phyloP scores from a whole-genome alignment of 2,797 vertebrate genomes.

The Cryptoprocta ferox region DNA sequence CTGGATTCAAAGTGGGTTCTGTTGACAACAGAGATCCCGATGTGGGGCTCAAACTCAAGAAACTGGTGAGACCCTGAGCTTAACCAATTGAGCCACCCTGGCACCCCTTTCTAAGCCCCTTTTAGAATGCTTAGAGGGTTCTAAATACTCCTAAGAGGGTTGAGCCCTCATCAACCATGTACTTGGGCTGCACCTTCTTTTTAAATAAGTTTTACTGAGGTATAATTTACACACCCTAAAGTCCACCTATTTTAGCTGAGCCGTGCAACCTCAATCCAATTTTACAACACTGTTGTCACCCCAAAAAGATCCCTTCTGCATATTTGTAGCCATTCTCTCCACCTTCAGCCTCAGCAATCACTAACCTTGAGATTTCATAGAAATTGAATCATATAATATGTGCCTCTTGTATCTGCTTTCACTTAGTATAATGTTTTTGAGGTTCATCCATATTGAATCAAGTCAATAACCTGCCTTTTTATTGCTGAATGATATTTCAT shows the following conservation, averaged over 20 bases:
- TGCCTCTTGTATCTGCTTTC: neutral
- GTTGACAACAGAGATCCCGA: too few relatives aligned
- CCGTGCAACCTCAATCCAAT: neutral
- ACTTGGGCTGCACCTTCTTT: neutral
- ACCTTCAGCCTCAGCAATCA: neutral
- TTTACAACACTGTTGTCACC: neutral
- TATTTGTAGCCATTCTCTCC: neutral
- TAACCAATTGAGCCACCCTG: too few relatives aligned
- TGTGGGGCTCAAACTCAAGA: too few relatives aligned
- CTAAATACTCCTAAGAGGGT: neutral
- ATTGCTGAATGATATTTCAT: neutral
- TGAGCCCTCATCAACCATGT: neutral
- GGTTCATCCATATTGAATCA: neutral
- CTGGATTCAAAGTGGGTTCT: too few relatives aligned
- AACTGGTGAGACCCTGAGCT: too few relatives aligned
- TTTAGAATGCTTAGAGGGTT: constrained; percentile 24
- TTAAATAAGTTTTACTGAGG: neutral
- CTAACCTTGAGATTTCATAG: neutral
- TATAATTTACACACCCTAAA: neutral
- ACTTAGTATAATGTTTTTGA: neutral
- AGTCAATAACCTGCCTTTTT: neutral
- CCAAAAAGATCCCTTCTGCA: neutral
- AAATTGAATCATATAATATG: neutral
- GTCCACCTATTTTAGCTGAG: neutral
- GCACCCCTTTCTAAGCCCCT: neutral